These are phyloP conservation scores for Styela plicata DNA, from an alignment of 23 tunicate genomes.

Conservation along the genomic window DNA sequence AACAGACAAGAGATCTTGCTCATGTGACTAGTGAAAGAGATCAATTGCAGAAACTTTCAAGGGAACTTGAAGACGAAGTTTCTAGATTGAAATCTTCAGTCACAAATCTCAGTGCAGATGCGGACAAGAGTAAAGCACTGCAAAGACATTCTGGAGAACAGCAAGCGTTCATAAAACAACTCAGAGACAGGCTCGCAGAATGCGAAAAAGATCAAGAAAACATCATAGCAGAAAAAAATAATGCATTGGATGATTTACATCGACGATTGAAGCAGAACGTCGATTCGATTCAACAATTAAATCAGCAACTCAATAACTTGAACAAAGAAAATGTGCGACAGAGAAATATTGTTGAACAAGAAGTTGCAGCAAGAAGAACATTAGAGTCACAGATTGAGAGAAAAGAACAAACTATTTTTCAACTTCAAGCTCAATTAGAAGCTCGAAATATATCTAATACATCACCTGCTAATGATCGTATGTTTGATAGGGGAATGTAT, in stretches of 20 bases:
- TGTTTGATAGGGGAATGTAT: slow-evolving; percentile 5
- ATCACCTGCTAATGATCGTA: slow-evolving; percentile 10
- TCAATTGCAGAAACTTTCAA: slow-evolving; percentile 33
- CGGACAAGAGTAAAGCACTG: slow-evolving; percentile 73
- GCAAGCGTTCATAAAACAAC: slow-evolving; percentile 81
- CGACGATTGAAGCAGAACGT: slow-evolving; percentile 77
- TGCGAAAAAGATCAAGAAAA: slow-evolving; percentile 70
- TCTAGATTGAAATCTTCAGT: slow-evolving; percentile 28
- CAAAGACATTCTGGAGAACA: slow-evolving; percentile 76
- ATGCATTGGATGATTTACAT: slow-evolving; percentile 68
- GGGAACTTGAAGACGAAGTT: slow-evolving; percentile 45
- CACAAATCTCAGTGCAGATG: slow-evolving; percentile 34
- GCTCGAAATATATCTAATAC: background rate
- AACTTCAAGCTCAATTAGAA: slow-evolving; percentile 65
- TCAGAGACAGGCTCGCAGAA: slow-evolving; percentile 54
- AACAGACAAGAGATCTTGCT: slow-evolving; percentile 55
- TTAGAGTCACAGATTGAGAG: slow-evolving; percentile 55
- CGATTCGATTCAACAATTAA: slow-evolving; percentile 83
- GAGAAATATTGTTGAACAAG: slow-evolving; percentile 72
- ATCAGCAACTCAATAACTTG: slow-evolving; percentile 76
- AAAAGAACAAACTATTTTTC: slow-evolving; percentile 66
- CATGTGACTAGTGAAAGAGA: slow-evolving; percentile 55
- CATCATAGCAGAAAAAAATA: slow-evolving; percentile 64
- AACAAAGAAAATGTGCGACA: slow-evolving; percentile 82
- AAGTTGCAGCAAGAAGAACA: slow-evolving; percentile 46